These are phyloP conservation scores for Cancer borealis DNA, from an alignment of 2,888 invertebrate species.

Conservation along the genomic window DNA sequence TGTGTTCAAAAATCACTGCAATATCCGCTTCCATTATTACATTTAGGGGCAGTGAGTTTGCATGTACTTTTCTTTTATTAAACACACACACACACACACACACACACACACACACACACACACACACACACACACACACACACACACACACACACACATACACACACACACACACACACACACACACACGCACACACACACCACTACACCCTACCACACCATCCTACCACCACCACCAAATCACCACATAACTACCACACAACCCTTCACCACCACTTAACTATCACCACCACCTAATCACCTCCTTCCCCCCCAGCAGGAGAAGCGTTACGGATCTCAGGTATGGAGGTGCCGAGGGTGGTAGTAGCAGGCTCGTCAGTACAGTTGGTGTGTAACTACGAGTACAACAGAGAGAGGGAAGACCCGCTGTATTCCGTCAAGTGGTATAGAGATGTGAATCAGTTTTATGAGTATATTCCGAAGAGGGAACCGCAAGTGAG, in stretches of 20 bases:
- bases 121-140: background rate
- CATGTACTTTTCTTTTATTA: background rate
- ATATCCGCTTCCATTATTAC: background rate
- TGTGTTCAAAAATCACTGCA: background rate
- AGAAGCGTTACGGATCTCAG: constrained; percentile 61
- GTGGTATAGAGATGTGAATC: constrained; percentile 73
- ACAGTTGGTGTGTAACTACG: constrained; percentile 67
- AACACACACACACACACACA: background rate
- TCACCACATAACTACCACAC: background rate
- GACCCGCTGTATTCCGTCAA: constrained; percentile 76
- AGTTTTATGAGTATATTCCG: constrained; percentile 75
- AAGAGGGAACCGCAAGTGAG: constrained; percentile 70
- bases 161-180: too few relatives aligned
- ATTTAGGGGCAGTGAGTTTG: constrained; percentile 21
- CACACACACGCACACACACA: too few relatives aligned
- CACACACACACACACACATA: background rate
- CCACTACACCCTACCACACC: background rate
- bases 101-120: constrained; percentile 20
- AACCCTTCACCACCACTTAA: background rate
- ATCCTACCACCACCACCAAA: background rate
- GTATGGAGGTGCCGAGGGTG: constrained; percentile 67
- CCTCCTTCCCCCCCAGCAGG: constrained; percentile 1
- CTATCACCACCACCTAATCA: background rate
- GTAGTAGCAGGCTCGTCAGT: constrained; percentile 63
- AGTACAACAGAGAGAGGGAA: constrained; percentile 55